Percentiles rank a stretch among this genome's conserved stretches.
phyloP scores from a whole-genome alignment of 2,113 vertebrate species.

The Calidris pugnax region DNA sequence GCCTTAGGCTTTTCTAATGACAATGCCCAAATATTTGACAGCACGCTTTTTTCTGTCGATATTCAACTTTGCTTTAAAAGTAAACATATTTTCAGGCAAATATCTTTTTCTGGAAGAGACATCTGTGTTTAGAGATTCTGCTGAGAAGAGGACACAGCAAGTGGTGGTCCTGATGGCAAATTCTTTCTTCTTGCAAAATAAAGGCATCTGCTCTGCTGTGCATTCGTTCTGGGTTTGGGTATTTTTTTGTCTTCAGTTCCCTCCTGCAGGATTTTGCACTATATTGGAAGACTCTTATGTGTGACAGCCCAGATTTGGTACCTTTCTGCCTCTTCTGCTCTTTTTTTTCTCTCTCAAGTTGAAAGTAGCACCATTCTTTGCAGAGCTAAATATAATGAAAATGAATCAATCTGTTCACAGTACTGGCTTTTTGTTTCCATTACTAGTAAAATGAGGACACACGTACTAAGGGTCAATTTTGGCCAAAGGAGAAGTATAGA shows the following conservation, averaged over 20 bases:
- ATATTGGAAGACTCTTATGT: neutral
- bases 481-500: neutral
- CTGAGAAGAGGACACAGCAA: neutral
- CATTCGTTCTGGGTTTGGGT: neutral
- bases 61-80: neutral
- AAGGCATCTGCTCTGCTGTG: neutral
- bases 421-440: neutral
- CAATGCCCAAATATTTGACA: neutral
- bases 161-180: neutral
- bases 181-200: neutral
- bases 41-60: neutral
- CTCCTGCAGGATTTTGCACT: neutral
- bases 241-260: neutral
- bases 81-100: neutral
- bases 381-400: neutral
- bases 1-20: neutral
- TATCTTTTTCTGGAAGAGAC: neutral
- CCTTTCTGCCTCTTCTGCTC: neutral
- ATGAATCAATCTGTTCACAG: neutral
- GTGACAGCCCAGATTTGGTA: neutral
- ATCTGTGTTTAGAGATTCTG: neutral
- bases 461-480: neutral
- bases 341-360: neutral
- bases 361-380: neutral
- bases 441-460: neutral